Base-by-base conservation (phyloP, 2,797 vertebrate species). In the Podargus strigoides region DNA sequence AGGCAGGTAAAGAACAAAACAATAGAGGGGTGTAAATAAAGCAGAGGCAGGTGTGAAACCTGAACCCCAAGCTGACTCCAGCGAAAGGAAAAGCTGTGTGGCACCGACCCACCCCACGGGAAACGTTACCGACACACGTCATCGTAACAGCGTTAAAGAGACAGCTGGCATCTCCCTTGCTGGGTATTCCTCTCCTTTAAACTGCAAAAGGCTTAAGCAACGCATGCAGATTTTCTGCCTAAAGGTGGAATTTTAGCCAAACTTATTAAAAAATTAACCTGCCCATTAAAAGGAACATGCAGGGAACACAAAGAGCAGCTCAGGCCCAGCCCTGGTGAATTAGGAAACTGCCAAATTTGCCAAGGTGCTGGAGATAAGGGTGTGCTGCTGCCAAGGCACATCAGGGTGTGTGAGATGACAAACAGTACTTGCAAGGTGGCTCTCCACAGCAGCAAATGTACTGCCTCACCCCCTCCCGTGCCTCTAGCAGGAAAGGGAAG, bases 401-500 rank as follows among this genome's bases (percentile, higher is more conserved):
- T 58, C 75, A 36, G 78, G 89, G 80, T 50, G 95, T 84, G 93
- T 20, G 49, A 85, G 73, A 50, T 83, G 83, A 93, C 95, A 94
- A 87, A 83, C 59, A 52, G 50, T 16, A 12, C 37, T 37, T 34
- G 46, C 22, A 50, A 64, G 85, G 75, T 22, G 10, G 72, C 47
- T 89, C 28, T 42, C 24, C 79, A n/a, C 39, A 5, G 53, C 30
- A 44, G 47, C 63, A 50, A 44, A 44, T 0, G 0, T 26, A 46
- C 89, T 36, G 80, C 74, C 81, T 92, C 94, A 73, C 67, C 12
- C 78, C 42, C 10, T 83, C 58, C 68, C 0, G 0, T 28, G 73
- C 34, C 76, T 59, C 69, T 20, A 91, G 32, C 91, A 74, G 91
- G 64, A 94, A 89, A 87, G 22, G 85, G 93, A 96, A 94, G 89